phyloP scores from a whole-genome alignment of 2,797 vertebrate genomes.

The Myotis myotis region DNA sequence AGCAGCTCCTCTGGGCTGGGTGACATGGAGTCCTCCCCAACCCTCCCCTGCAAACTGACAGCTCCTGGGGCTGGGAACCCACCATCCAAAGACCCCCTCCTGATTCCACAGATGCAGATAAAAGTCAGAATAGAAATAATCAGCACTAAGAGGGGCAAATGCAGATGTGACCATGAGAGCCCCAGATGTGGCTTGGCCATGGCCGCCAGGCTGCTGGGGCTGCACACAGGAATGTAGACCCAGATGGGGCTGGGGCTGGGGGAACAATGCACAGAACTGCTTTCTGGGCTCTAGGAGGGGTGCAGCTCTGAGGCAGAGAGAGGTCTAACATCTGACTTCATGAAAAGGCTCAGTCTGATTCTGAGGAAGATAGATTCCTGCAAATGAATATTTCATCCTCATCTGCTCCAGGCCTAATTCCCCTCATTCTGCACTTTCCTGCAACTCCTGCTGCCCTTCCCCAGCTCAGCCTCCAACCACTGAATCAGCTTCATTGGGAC shows the following conservation, averaged over 20 bases:
- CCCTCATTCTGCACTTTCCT: neutral
- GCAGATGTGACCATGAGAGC: conserved; percentile 50
- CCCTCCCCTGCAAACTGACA: neutral
- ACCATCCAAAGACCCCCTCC: neutral
- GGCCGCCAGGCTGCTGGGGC: conserved; percentile 15
- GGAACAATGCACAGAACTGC: neutral
- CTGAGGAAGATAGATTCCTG: neutral
- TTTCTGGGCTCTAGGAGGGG: conserved; percentile 19
- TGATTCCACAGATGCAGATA: conserved; percentile 52
- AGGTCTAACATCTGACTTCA: neutral
- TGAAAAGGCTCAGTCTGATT: neutral
- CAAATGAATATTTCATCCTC: neutral
- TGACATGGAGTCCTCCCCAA: neutral
- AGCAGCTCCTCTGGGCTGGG: neutral
- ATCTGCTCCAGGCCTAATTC: neutral
- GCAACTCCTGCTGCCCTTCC: neutral
- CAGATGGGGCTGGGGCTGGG: conserved; percentile 4
- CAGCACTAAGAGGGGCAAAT: neutral
- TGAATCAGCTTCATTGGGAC: neutral
- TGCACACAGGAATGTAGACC: conserved; percentile 48
- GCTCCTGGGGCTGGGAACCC: neutral
- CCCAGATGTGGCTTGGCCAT: conserved; percentile 57
- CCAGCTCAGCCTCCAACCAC: neutral
- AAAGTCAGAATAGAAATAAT: conserved; percentile 59
- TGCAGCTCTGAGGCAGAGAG: neutral